These are phyloP conservation scores for Otocyon megalotis DNA, from an alignment of 2,113 vertebrate species.

Conservation along the genomic window DNA sequence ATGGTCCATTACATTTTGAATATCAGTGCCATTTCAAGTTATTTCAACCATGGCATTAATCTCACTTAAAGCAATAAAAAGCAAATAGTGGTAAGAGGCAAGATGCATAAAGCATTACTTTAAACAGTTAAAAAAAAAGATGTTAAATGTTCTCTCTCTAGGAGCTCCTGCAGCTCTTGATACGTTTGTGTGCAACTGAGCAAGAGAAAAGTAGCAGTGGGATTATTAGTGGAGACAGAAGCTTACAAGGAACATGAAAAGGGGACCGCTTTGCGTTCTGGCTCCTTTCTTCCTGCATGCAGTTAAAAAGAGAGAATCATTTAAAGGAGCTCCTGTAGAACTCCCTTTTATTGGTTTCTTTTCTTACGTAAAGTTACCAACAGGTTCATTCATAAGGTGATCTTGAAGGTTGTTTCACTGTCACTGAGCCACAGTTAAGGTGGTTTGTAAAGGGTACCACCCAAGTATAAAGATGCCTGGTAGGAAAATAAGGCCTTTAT, in stretches of 20 bases:
- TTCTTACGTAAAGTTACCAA: slow-evolving; percentile 84
- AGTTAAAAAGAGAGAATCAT: slow-evolving; percentile 84
- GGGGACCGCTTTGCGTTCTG: slow-evolving; percentile 63
- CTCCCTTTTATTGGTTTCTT: slow-evolving; percentile 83
- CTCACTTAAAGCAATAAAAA: slow-evolving; percentile 82
- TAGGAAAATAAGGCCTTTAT: slow-evolving; percentile 86
- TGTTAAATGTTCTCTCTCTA: slow-evolving; percentile 81
- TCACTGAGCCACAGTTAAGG: slow-evolving; percentile 82
- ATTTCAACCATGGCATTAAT: slow-evolving; percentile 72
- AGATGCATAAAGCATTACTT: slow-evolving; percentile 83
- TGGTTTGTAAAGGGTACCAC: slow-evolving; percentile 85
- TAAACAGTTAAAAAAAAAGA: slow-evolving; percentile 81
- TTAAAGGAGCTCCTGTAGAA: slow-evolving; percentile 82
- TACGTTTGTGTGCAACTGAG: slow-evolving; percentile 84
- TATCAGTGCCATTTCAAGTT: slow-evolving; percentile 74
- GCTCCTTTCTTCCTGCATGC: slow-evolving; percentile 78
- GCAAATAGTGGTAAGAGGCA: slow-evolving; percentile 84
- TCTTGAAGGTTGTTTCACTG: slow-evolving; percentile 87
- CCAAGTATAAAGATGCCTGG: slow-evolving; percentile 86
- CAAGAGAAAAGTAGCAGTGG: slow-evolving; percentile 80
- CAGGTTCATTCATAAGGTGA: slow-evolving; percentile 87
- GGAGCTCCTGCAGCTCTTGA: slow-evolving; percentile 80
- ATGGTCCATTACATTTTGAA: slow-evolving; percentile 75
- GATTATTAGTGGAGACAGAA: slow-evolving; percentile 84
- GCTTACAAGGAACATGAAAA: slow-evolving; percentile 84